Base-by-base conservation (phyloP, 2,113 vertebrate species). In the Pluvianellus socialis region DNA sequence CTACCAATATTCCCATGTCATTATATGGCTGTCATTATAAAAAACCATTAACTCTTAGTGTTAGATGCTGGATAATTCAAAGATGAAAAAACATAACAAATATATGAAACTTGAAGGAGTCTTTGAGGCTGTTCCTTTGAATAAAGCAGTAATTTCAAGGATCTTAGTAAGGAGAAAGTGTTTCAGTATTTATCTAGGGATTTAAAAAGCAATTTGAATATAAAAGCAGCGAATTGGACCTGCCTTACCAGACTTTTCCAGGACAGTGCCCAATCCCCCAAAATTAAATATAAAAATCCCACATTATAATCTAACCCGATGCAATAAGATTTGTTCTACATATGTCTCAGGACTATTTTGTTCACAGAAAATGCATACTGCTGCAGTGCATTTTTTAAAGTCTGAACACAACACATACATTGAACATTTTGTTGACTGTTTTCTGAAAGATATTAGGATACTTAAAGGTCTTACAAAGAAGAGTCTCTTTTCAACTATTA, bases 171-270 rank as follows among this genome's bases (percentile, higher is more conserved):
- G 13, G 35, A 87, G 28, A 77, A 80, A 59, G 16, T 67, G 8
- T 67, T 94, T 86, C 56, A 62, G 32, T 66, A 63, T 75, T 91
- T 40, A 44, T 59, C n/a, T 47, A 87, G 50, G n/a, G 52, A 75
- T 94, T 95, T 79, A 44, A 82, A 92, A 94, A 72, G n/a, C 20
- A 70, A 70, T 80, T 62, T 38, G 38, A 94, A 90, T 66, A 83
- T 12, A 93, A 94, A 83, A 56, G 8, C 42, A 67, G 52, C 74
- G 52, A 84, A 79, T 35, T 89, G 52, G 55, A 84, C 33, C n/a
- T 87, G 42, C 52, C 32, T 63, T 79, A 67, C 27, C 44, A 90
- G 35, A 92, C 27, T 28, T 79, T 87, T 65, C 53, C 18, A 66
- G 53, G 28, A 75, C 23, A 75, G 38, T 49, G 33, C 62, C 14